Percentiles rank a stretch among this genome's conserved stretches.
phyloP scores from a whole-genome alignment of 2,113 vertebrate genomes.

The Cephalophus harveyi region DNA sequence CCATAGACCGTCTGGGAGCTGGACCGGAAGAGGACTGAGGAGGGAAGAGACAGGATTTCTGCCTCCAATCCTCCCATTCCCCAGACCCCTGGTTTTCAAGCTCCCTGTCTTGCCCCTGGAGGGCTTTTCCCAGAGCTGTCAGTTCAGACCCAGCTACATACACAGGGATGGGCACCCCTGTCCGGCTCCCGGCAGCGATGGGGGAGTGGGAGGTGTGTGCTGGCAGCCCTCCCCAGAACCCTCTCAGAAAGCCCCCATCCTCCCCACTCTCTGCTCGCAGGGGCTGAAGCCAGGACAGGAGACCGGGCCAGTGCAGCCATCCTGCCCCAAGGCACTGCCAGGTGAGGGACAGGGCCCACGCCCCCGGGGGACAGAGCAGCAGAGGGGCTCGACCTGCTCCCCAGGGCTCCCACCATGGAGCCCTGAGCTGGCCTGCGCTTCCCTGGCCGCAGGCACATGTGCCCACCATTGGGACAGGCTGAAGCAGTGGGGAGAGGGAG shows the following conservation, averaged over 20 bases:
- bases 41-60: not conserved
- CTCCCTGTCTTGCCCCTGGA: not conserved
- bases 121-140: not conserved
- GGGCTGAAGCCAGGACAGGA: no score
- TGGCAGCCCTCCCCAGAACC: not conserved
- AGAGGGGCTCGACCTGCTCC: not conserved
- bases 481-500: not conserved
- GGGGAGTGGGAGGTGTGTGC: not conserved
- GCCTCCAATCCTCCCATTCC: not conserved
- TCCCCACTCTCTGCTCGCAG: accelerated
- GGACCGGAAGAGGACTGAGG: not conserved
- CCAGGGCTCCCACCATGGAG: not conserved
- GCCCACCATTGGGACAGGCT: not conserved
- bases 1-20: not conserved
- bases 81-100: not conserved
- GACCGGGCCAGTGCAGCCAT: not conserved
- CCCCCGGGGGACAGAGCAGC: not conserved
- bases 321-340: not conserved
- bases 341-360: not conserved
- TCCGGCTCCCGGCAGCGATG: accelerated
- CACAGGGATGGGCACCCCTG: not conserved
- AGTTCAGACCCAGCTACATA: not conserved
- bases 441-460: accelerated
- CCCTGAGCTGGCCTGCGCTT: not conserved
- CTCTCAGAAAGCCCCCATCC: not conserved